Evolutionary conservation across 2,888 invertebrate genomes (phyloP).

Genomic region (Stegophylla sp.): DNA sequence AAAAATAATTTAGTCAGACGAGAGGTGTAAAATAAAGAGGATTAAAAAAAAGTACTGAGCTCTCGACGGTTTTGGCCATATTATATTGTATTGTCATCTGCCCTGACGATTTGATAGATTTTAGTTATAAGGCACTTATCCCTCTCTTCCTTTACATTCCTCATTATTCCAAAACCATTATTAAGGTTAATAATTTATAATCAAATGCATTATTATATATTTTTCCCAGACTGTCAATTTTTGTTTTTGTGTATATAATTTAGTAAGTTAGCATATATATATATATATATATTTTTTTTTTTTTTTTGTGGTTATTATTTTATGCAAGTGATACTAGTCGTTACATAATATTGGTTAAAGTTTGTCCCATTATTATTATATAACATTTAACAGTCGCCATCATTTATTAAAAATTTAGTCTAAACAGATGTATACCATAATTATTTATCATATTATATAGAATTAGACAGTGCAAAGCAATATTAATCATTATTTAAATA

Average conservation of each 20-base stretch:
- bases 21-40: neutral
- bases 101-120: conserved; percentile 19
- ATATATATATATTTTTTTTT: neutral
- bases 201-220: conserved; percentile 8
- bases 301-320: conserved; percentile 54
- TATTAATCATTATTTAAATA: conserved; percentile 48
- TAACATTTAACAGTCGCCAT: conserved; percentile 6
- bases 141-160: conserved; percentile 51
- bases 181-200: conserved; percentile 36
- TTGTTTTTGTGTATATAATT: conserved; percentile 32
- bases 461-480: conserved; percentile 52
- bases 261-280: neutral
- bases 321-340: conserved; percentile 58
- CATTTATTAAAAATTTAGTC: neutral
- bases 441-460: conserved; percentile 45
- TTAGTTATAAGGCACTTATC: conserved; percentile 32
- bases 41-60: neutral
- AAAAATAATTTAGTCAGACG: conserved; percentile 33
- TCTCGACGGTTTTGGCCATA: conserved; percentile 43
- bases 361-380: conserved; percentile 35
- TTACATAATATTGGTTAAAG: conserved; percentile 51
- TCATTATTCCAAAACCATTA: conserved; percentile 13
- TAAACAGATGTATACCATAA: conserved; percentile 27
- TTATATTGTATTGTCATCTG: neutral
- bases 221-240: conserved; percentile 22